phyloP scores from a whole-genome alignment of 2,113 vertebrate species.

The Bufo gargarizans region DNA sequence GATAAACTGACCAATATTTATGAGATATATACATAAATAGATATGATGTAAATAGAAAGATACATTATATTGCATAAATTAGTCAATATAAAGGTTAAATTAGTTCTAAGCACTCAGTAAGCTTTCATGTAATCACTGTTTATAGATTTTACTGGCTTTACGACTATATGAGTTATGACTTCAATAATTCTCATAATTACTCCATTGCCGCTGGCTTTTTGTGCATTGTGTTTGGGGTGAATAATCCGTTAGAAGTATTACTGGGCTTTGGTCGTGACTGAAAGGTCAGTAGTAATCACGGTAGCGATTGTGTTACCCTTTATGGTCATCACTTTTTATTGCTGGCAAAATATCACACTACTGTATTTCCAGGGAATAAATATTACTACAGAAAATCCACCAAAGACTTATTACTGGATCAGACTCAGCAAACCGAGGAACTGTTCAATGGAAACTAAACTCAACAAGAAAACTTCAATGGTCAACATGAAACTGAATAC shows the following conservation, averaged over 20 bases:
- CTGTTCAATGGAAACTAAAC: neutral
- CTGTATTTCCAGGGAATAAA: neutral
- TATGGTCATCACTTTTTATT: constrained; percentile 29
- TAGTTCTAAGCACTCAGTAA: neutral
- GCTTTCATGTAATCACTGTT: neutral
- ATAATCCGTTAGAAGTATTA: neutral
- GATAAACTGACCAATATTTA: too few species aligned
- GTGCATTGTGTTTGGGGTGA: neutral
- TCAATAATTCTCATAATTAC: neutral
- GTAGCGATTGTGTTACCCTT: constrained; percentile 12
- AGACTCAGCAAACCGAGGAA: neutral
- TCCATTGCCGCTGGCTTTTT: neutral
- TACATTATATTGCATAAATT: neutral
- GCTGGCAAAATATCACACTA: constrained; percentile 27
- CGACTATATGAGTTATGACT: neutral
- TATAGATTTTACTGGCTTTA: neutral
- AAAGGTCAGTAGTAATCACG: constrained; percentile 31
- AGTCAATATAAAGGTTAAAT: neutral
- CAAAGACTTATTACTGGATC: neutral
- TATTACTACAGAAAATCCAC: constrained; percentile 23
- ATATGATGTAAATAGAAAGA: neutral
- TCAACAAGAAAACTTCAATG: too few species aligned
- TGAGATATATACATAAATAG: too few species aligned
- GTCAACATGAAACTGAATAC: neutral
- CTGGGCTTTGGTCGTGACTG: neutral